Base-by-base conservation (phyloP, 2,797 vertebrate species). In the Enteromius anoplus region DNA sequence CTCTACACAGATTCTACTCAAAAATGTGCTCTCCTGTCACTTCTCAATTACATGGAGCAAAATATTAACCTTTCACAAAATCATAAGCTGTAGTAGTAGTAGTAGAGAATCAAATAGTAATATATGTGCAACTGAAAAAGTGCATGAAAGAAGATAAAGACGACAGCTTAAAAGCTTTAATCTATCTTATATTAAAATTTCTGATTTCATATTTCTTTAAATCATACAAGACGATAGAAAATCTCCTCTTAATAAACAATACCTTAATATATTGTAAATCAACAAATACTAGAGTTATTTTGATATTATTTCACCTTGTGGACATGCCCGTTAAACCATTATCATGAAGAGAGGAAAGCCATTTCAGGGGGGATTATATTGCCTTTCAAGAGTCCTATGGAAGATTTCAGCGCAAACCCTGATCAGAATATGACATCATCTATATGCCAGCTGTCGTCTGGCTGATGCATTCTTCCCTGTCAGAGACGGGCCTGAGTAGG, bases 401-500 rank as follows among this genome's bases (percentile, higher is more conserved):
- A 68, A 37, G 68, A 81, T 32, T 58, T 68, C n/a, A 70, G 60
- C 0, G 5, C 15, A 45, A 76, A 69, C 1, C 10, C 29, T 60
- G 77, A 83, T 53, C 34, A 37, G 78, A 75, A 73, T 23, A 75
- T 78, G 66, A 49, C 64, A 55, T 60, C 75, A 82, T 82, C 55
- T 71, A 73, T 47, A 81, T n/a, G 64, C 60, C 82, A 76, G 82
- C 82, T 65, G 78, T 73, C 53, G 10, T 29, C 26, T 58, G 32
- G 9, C 19, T 72, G 70, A 87, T n/a, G 75, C 42, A 55, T 34
- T 49, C 62, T 72, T 77, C 19, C 5, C 69, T 47, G 75, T 85
- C 82, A 81, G 68, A 75, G 68, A 73, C 3, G 19, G 32, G 75
- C n/a, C 40, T 17, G 21, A 75, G 23, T 53, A 82, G 21, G 49